Percentiles rank a stretch among this genome's conserved stretches.
These are phyloP conservation scores for Anagrus nilaparvatae DNA, from an alignment of 1,140 invertebrate species.

Conservation along the genomic window DNA sequence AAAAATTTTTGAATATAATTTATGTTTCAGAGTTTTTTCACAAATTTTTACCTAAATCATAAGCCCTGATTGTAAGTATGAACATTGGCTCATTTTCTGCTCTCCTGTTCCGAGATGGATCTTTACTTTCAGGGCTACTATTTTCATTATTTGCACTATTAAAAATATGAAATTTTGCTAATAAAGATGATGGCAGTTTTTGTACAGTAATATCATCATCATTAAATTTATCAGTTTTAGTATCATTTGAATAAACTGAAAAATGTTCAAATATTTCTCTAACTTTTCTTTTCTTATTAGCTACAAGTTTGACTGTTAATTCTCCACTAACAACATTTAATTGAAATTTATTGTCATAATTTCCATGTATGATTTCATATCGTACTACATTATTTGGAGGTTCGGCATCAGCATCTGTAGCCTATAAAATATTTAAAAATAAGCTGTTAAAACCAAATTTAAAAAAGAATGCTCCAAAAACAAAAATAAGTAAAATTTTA, in stretches of 20 bases:
- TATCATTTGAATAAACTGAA: background rate
- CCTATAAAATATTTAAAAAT: slow-evolving; percentile 36
- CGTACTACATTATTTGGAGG: slow-evolving; percentile 77
- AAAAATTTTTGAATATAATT: slow-evolving; percentile 8
- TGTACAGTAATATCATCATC: background rate
- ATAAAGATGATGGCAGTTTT: background rate
- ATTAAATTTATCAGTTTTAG: background rate
- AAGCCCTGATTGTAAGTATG: slow-evolving; percentile 59
- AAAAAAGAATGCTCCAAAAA: slow-evolving; percentile 1
- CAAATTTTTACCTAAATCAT: slow-evolving; percentile 55
- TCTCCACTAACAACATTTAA: slow-evolving; percentile 69
- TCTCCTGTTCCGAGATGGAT: slow-evolving; percentile 34
- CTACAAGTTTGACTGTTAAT: slow-evolving; percentile 33
- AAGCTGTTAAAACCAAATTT: slow-evolving; percentile 7
- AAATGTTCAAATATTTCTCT: slow-evolving; percentile 17
- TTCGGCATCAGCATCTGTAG: slow-evolving; percentile 70
- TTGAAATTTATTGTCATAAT: slow-evolving; percentile 68
- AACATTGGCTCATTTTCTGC: slow-evolving; percentile 45
- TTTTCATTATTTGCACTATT: slow-evolving; percentile 1
- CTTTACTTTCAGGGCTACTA: background rate
- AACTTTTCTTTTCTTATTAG: slow-evolving; percentile 26
- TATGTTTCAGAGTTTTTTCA: background rate
- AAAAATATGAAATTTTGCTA: slow-evolving; percentile 1
- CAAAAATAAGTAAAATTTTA: background rate
- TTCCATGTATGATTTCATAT: slow-evolving; percentile 74